Conservation (phyloP, 1,140 invertebrate genomes). For the Oncopeltus fasciatus region DNA sequence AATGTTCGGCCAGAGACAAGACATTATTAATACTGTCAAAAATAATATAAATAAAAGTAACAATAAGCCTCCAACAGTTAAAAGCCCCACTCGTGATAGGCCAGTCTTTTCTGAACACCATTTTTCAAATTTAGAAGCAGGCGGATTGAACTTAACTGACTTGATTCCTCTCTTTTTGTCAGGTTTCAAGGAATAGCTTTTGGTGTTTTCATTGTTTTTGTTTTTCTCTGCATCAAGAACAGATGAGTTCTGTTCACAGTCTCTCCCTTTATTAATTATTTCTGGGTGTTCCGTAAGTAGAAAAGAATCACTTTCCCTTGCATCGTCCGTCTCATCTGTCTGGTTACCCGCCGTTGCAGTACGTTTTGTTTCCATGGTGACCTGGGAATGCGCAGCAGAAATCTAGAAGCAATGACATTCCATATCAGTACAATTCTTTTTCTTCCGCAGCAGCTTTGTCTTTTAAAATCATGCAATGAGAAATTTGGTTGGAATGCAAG, state of each 20-base stretch:
- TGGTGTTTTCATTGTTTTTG: neutral
- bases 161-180: neutral
- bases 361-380: too few relatives aligned
- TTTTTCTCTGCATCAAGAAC: neutral
- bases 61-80: conserved; percentile 21
- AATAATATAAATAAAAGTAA: conserved; percentile 24
- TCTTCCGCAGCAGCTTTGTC: too few relatives aligned
- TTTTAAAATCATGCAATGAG: too few relatives aligned
- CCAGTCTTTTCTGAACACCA: conserved; percentile 24
- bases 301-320: too few relatives aligned
- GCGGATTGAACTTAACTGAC: conserved; percentile 5
- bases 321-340: too few relatives aligned
- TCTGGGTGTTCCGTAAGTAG: too few relatives aligned
- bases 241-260: neutral
- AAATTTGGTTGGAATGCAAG: too few relatives aligned
- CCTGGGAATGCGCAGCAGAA: too few relatives aligned
- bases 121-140: conserved; percentile 22
- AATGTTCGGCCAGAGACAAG: conserved; percentile 28
- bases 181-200: neutral
- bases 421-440: too few relatives aligned
- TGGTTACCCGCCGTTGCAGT: too few relatives aligned
- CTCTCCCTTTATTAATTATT: too few relatives aligned
- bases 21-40: conserved; percentile 25
- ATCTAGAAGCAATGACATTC: too few relatives aligned
- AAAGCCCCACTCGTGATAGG: conserved; percentile 20